Percentiles rank a stretch among this genome's conserved stretches.
phyloP scores from a whole-genome alignment of 2,888 invertebrate species.

The Metellina segmentata region DNA sequence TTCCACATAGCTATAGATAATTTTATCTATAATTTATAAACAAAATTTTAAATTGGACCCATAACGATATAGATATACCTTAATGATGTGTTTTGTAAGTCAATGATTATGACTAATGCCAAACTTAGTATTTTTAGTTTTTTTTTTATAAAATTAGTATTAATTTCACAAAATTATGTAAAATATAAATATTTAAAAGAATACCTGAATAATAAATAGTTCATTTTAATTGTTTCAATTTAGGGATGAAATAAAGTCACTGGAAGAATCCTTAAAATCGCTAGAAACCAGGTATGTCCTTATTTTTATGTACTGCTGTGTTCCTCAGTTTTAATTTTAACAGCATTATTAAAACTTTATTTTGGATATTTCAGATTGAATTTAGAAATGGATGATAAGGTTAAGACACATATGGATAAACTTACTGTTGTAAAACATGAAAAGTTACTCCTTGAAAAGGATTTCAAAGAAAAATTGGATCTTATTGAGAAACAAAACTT shows the following conservation, averaged over 20 bases:
- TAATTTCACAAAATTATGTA: too few relatives aligned
- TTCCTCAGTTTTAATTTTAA: neutral
- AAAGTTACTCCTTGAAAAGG: conserved; percentile 53
- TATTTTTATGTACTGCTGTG: too few relatives aligned
- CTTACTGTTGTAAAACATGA: conserved; percentile 46
- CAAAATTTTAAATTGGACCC: too few relatives aligned
- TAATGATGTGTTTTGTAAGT: too few relatives aligned
- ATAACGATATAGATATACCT: too few relatives aligned
- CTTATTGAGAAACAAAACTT: conserved; percentile 70
- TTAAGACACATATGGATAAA: conserved; percentile 21
- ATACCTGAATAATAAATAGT: too few relatives aligned
- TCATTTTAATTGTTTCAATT: neutral
- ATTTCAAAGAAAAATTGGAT: conserved; percentile 71
- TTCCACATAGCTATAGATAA: too few relatives aligned
- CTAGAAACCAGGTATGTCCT: conserved; percentile 50
- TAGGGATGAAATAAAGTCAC: conserved; percentile 53
- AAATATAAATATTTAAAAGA: too few relatives aligned
- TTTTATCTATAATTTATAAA: too few relatives aligned
- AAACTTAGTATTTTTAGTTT: too few relatives aligned
- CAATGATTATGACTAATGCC: too few relatives aligned
- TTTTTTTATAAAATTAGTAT: too few relatives aligned
- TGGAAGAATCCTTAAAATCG: conserved; percentile 50
- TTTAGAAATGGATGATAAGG: conserved; percentile 48
- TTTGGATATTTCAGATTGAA: conserved; percentile 43
- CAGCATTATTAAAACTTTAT: neutral